Percentiles rank a stretch among this genome's conserved stretches.
Conservation (phyloP, 2,888 invertebrate species). For the Chromoteleia sp. region DNA sequence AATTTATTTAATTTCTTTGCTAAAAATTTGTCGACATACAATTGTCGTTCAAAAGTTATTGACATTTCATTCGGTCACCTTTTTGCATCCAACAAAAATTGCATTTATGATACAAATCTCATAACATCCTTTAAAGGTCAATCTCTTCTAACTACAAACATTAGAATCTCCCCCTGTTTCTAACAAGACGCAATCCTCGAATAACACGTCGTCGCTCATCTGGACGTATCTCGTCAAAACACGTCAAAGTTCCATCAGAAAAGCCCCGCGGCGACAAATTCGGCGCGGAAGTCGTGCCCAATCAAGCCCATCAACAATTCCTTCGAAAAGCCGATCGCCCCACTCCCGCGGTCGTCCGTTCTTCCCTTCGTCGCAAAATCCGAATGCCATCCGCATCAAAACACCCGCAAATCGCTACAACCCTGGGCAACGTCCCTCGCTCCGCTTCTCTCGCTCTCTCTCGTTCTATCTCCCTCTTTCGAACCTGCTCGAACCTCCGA, state of each 20-base stretch:
- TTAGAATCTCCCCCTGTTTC: too few relatives aligned
- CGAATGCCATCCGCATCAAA: slow-evolving; percentile 42
- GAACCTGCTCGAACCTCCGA: background rate
- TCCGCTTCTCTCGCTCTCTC: slow-evolving; percentile 10
- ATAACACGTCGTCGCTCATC: slow-evolving; percentile 5
- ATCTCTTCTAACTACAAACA: too few relatives aligned
- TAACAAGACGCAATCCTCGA: background rate
- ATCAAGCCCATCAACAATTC: slow-evolving; percentile 17
- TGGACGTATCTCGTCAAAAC: slow-evolving; percentile 18
- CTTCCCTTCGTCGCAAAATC: slow-evolving; percentile 18
- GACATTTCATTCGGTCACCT: too few relatives aligned
- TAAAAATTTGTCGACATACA: too few relatives aligned
- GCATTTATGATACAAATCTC: too few relatives aligned
- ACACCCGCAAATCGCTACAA: slow-evolving; percentile 56
- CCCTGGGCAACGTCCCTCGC: slow-evolving; percentile 32
- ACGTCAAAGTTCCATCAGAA: slow-evolving; percentile 11
- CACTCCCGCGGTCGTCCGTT: slow-evolving; percentile 1
- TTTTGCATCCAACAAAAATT: too few relatives aligned
- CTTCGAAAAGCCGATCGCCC: slow-evolving; percentile 8
- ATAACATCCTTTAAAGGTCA: too few relatives aligned
- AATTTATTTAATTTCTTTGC: too few relatives aligned
- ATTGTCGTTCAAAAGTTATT: too few relatives aligned
- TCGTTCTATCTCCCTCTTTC: background rate
- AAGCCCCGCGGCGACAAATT: slow-evolving; percentile 21
- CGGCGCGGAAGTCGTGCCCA: slow-evolving; percentile 19